These are phyloP conservation scores for Lithosia quadra DNA, from an alignment of 2,888 invertebrate genomes.

Conservation along the genomic window DNA sequence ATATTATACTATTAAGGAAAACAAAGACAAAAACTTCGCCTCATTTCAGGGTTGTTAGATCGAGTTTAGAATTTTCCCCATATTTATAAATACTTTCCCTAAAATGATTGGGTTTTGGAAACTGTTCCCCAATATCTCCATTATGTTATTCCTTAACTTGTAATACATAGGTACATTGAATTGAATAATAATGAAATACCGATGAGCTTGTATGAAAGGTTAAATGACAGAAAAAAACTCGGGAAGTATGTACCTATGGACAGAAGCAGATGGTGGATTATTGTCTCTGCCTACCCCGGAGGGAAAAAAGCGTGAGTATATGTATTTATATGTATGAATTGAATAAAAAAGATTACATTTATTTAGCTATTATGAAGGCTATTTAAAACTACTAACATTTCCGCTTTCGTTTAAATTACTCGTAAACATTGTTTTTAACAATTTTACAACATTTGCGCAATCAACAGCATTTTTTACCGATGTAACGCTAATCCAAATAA, in stretches of 20 bases:
- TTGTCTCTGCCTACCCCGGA: too few species aligned
- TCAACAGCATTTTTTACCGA: neutral
- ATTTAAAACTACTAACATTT: neutral
- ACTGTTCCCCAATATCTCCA: neutral
- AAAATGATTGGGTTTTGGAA: neutral
- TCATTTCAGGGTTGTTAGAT: slow-evolving; percentile 9
- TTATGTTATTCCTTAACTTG: neutral
- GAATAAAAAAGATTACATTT: neutral
- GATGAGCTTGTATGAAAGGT: too few species aligned
- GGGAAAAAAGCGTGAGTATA: too few species aligned
- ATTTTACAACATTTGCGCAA: neutral
- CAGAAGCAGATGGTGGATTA: too few species aligned
- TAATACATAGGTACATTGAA: too few species aligned
- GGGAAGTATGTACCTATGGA: too few species aligned
- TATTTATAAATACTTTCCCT: neutral
- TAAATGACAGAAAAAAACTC: too few species aligned
- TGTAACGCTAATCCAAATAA: neutral
- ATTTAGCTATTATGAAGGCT: neutral
- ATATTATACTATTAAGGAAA: slow-evolving; percentile 57
- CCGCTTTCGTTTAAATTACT: neutral
- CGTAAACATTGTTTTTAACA: neutral
- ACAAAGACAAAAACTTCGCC: slow-evolving; percentile 45
- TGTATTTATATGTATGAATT: too few species aligned
- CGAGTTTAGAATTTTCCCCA: neutral
- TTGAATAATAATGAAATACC: too few species aligned